Conservation (phyloP, 1,140 invertebrate species). For the Tachypleus tridentatus region DNA sequence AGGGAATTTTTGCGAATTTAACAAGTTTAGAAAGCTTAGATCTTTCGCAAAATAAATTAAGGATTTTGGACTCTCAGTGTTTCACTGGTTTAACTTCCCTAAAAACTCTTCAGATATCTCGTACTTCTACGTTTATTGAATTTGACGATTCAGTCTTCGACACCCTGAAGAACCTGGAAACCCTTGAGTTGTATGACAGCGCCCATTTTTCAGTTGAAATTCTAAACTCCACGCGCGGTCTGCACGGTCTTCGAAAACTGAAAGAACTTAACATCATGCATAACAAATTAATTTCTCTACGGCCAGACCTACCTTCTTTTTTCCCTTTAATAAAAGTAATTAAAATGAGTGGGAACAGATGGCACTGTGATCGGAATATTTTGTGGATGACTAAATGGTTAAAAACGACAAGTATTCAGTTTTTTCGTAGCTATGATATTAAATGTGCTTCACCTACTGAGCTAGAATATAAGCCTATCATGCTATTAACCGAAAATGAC, state of each 20-base stretch:
- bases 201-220: conserved; percentile 52
- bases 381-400: conserved; percentile 36
- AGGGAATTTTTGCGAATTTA: conserved; percentile 31
- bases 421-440: conserved; percentile 28
- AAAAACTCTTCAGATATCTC: conserved; percentile 50
- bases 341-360: conserved; percentile 36
- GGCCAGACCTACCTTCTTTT: conserved; percentile 51
- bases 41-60: conserved; percentile 61
- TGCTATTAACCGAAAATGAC: conserved; percentile 25
- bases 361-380: conserved; percentile 33
- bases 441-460: conserved; percentile 26
- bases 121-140: conserved; percentile 43
- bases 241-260: conserved; percentile 45
- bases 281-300: conserved; percentile 47
- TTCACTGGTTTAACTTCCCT: conserved; percentile 51
- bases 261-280: conserved; percentile 55
- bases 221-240: conserved; percentile 45
- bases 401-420: conserved; percentile 23
- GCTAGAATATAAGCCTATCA: conserved; percentile 27
- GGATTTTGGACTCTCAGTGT: conserved; percentile 47
- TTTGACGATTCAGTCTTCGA: conserved; percentile 35
- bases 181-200: conserved; percentile 58
- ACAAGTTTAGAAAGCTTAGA: conserved; percentile 45
- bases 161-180: conserved; percentile 51
- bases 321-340: conserved; percentile 47